Conservation (phyloP, 2,113 vertebrate genomes). For the Ranitomeya variabilis region DNA sequence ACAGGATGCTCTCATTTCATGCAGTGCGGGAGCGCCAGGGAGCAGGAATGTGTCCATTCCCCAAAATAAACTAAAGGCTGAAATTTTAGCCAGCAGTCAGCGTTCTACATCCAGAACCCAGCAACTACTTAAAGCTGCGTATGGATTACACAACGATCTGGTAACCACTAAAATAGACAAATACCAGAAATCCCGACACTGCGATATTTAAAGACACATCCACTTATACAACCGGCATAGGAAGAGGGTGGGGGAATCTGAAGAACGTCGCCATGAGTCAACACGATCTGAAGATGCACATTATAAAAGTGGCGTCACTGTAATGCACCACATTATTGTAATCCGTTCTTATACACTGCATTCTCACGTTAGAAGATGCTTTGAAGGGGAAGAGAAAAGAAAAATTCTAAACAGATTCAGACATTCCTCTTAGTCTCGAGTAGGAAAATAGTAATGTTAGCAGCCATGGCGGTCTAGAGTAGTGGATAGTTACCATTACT, state of each 20-base stretch:
- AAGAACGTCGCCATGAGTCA: not conserved
- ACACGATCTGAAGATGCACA: not conserved
- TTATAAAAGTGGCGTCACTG: too few species aligned
- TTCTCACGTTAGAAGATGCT: too few species aligned
- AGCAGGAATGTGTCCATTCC: constrained; percentile 26
- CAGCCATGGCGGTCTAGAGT: not conserved
- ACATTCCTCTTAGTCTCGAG: not conserved
- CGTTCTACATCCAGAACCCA: constrained; percentile 3
- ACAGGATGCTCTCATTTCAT: constrained; percentile 30
- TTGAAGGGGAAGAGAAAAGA: too few species aligned
- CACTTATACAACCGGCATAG: not conserved
- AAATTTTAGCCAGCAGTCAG: constrained; percentile 24
- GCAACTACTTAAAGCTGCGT: not conserved
- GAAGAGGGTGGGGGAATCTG: not conserved
- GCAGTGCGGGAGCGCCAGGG: not conserved
- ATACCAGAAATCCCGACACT: not conserved
- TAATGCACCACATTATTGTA: too few species aligned
- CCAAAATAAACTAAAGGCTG: constrained; percentile 46
- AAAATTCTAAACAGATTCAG: too few species aligned
- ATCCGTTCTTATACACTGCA: too few species aligned
- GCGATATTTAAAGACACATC: not conserved
- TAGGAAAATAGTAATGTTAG: not conserved
- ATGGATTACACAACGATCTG: constrained; percentile 19
- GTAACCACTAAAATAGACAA: constrained; percentile 40
- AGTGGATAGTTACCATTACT: not conserved